Base-by-base conservation (phyloP, 2,797 vertebrate species). In the Gobionotothen gibberifrons region DNA sequence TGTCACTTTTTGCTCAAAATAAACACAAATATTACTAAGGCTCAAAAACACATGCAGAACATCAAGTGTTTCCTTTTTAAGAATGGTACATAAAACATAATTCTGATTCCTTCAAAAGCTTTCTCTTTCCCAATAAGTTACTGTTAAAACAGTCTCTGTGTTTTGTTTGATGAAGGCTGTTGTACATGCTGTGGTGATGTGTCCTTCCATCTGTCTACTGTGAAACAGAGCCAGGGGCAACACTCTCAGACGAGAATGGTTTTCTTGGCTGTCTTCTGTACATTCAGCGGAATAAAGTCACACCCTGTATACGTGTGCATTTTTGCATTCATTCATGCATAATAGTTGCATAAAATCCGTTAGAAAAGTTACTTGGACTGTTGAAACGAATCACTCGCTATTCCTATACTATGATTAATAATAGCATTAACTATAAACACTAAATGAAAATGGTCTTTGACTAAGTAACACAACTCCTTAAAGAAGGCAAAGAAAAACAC, bases 181-280 rank as follows among this genome's bases (percentile, higher is more conserved):
- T 86, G 86, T 78, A 87, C 90, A 89, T 74, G 81, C 80, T 89
- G 83, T 83, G 82, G 80, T 70, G 79, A 85, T 85, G 85, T 85
- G 90, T 88, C 74, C 83, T 81, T 88, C 89, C 89, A 90, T 90
- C 89, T 91, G 89, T 90, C 89, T 87, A 44, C 83, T 86, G 87
- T 88, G 85, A 90, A 91, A 83, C 76, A 68, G 46, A 80, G 89
- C 91, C 91, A 43, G 70, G 69, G 84, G 88, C 90, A 88, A 84
- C 84, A 64, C 82, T 82, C 82, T 87, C 83, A 90, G 74, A 85
- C 26, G 48, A 84, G 67, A 84, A 69, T 52, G 68, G 77, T 68
- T 68, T 77, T 79, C 76, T 78, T 69, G 76, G 77, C 83, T 85
- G 57, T 83, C 64, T 86, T 78, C 76, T 84, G 84, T 89, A 87